These are phyloP conservation scores for Asteroscopus sphinx DNA, from an alignment of 2,888 invertebrate genomes.

Conservation along the genomic window DNA sequence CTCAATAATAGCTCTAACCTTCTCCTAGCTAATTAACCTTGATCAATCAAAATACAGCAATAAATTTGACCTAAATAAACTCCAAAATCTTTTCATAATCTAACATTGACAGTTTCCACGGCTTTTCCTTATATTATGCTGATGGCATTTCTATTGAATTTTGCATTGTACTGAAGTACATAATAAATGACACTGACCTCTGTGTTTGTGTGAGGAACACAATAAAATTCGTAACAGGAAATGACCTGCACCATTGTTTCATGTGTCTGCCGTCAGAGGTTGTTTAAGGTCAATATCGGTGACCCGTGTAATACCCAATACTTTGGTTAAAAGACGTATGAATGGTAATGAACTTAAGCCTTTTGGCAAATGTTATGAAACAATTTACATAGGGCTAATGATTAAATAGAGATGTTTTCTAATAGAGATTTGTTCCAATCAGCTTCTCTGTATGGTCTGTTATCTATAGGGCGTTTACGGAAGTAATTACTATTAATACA, in stretches of 20 bases:
- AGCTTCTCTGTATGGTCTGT: no score
- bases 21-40: no score
- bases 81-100: no score
- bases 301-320: conserved; percentile 10
- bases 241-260: conserved; percentile 52
- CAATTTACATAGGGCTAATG: no score
- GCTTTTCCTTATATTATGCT: conserved; percentile 6
- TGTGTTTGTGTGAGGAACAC: conserved; percentile 43
- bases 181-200: conserved; percentile 60
- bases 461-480: no score
- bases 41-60: no score
- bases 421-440: no score
- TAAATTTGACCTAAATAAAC: no score
- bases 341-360: not conserved
- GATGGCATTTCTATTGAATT: conserved; percentile 4
- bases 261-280: conserved; percentile 32
- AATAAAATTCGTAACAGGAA: conserved; percentile 57
- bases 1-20: no score
- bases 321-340: not conserved
- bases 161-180: conserved; percentile 1
- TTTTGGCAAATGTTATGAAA: no score
- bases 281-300: conserved; percentile 46
- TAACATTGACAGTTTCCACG: not conserved
- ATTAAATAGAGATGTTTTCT: no score
- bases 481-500: no score